phyloP scores from a whole-genome alignment of 1,140 invertebrate genomes.

The Heliconius himera region DNA sequence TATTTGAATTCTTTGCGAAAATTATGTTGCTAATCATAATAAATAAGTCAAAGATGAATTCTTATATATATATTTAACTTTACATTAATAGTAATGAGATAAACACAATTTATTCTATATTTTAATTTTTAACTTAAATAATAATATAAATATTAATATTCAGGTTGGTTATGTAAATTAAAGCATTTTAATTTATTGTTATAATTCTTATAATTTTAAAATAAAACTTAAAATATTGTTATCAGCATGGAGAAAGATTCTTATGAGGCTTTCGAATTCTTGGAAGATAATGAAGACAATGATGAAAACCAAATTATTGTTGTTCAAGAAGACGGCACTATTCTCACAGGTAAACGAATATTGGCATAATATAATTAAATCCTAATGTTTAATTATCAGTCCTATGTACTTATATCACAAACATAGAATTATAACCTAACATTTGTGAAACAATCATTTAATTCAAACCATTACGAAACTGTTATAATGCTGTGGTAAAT shows the following conservation, averaged over 20 bases:
- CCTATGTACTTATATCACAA: background rate
- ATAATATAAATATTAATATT: background rate
- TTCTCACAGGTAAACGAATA: constrained; percentile 45
- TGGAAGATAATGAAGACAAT: constrained; percentile 47
- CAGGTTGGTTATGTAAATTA: constrained; percentile 25
- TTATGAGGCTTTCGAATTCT: constrained; percentile 65
- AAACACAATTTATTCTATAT: background rate
- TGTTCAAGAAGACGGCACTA: constrained; percentile 69
- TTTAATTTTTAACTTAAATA: background rate
- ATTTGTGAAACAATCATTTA: background rate
- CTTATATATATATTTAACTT: background rate
- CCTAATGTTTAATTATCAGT: background rate
- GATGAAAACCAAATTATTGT: constrained; percentile 59
- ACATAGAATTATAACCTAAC: background rate
- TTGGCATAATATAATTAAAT: background rate
- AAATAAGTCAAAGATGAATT: constrained; percentile 2
- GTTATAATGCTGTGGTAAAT: background rate
- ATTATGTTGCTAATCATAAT: background rate
- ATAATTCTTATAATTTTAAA: background rate
- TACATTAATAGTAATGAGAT: background rate
- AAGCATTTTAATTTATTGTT: constrained; percentile 15
- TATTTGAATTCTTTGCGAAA: constrained; percentile 3
- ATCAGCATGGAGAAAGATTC: constrained; percentile 59
- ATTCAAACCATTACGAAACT: background rate
- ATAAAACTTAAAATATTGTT: background rate